phyloP scores from a whole-genome alignment of 1,140 invertebrate species.

The Macrobrachium nipponense region DNA sequence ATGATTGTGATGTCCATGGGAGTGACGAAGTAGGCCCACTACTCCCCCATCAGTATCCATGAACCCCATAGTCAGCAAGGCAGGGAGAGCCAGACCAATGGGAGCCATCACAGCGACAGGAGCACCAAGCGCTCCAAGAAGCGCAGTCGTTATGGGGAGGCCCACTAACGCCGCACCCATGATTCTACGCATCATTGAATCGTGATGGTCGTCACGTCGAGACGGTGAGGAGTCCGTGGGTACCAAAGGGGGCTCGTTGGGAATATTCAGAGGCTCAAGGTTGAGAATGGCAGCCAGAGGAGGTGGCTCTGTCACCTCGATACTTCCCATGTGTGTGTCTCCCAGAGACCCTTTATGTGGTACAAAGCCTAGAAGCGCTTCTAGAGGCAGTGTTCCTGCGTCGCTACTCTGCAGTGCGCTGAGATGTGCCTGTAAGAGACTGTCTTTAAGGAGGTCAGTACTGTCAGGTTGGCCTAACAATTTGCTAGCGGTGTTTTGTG shows the following conservation, averaged over 20 bases:
- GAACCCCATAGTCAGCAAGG: conserved; percentile 33
- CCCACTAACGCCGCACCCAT: conserved; percentile 23
- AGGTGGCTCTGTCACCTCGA: background rate
- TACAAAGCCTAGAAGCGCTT: background rate
- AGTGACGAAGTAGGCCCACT: background rate
- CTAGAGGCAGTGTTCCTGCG: background rate
- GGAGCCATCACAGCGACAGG: conserved; percentile 38
- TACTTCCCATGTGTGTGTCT: conserved; percentile 8
- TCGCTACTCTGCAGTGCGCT: background rate
- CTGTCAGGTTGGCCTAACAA: conserved; percentile 15
- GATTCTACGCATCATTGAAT: conserved; percentile 20
- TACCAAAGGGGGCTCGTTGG: conserved; percentile 24
- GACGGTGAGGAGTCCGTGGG: background rate
- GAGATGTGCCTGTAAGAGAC: conserved; percentile 25
- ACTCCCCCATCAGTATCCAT: conserved; percentile 18
- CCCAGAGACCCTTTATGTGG: background rate
- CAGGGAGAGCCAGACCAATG: conserved; percentile 37
- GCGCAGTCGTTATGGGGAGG: conserved; percentile 32
- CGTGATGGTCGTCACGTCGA: background rate
- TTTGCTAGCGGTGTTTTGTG: background rate
- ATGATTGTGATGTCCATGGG: background rate
- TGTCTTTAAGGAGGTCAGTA: background rate
- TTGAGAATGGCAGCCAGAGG: conserved; percentile 1
- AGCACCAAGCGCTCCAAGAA: conserved; percentile 35
- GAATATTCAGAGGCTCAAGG: background rate